A percentile compares a stretch with the other conserved stretches of the same genome.
Conservation (phyloP, 2,888 invertebrate genomes). For the Oithona nana region DNA sequence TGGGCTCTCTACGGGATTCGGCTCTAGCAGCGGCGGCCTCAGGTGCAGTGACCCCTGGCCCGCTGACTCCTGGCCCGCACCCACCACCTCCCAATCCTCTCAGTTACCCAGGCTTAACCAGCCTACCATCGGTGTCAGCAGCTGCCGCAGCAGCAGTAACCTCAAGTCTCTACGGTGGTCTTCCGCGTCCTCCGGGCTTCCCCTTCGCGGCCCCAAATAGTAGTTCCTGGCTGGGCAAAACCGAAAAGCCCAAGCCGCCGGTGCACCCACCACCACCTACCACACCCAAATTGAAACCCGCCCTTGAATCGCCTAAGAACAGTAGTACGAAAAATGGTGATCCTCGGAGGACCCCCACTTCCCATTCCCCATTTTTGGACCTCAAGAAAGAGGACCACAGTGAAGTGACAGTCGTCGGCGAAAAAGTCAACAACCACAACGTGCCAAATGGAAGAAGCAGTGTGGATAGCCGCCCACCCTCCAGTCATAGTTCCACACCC, state of each 20-base stretch:
- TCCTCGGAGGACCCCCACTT: neutral
- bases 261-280: neutral
- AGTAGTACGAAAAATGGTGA: neutral
- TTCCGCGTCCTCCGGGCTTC: neutral
- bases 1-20: neutral
- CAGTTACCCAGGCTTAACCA: neutral
- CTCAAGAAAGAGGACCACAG: constrained; percentile 7
- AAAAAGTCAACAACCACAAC: constrained; percentile 1
- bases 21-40: neutral
- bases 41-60: too few relatives aligned
- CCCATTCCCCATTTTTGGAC: neutral
- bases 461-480: neutral
- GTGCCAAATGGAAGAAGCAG: neutral
- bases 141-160: neutral
- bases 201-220: too few relatives aligned
- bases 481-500: neutral
- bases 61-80: neutral
- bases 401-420: neutral
- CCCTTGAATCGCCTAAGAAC: too few relatives aligned
- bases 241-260: neutral
- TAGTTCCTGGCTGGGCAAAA: neutral
- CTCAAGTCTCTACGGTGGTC: neutral
- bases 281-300: too few relatives aligned
- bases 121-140: neutral
- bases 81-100: neutral